A percentile compares a stretch with the other conserved stretches of the same genome.
These are phyloP conservation scores for Cheilosia pagana DNA, from an alignment of 2,888 invertebrate genomes.

Conservation along the genomic window DNA sequence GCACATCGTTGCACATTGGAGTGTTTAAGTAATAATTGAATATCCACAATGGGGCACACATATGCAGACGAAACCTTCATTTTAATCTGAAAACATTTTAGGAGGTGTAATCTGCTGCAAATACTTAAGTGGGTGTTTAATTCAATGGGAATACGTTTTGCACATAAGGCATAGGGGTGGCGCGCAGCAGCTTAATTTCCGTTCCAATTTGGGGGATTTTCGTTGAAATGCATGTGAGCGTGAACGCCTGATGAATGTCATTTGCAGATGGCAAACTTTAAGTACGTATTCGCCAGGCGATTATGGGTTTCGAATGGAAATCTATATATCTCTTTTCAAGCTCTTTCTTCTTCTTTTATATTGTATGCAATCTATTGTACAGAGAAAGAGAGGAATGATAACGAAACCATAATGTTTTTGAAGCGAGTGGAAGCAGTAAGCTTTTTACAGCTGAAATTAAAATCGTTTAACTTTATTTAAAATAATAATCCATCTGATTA, in stretches of 20 bases:
- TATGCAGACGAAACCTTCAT: background rate
- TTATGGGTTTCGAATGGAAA: constrained; percentile 2
- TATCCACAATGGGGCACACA: constrained; percentile 13
- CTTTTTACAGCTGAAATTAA: too few relatives aligned
- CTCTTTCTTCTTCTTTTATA: too few relatives aligned
- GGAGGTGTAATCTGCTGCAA: constrained; percentile 50
- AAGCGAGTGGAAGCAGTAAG: too few relatives aligned
- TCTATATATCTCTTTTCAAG: background rate
- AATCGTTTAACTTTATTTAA: too few relatives aligned
- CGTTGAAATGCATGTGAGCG: constrained; percentile 14
- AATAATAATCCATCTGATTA: too few relatives aligned
- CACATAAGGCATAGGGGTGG: constrained; percentile 17
- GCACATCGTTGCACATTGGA: constrained; percentile 18
- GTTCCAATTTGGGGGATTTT: constrained; percentile 20
- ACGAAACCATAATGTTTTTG: too few relatives aligned
- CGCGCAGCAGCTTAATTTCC: constrained; percentile 5
- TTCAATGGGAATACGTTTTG: constrained; percentile 55
- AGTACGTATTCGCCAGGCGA: constrained; percentile 20
- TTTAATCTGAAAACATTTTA: constrained; percentile 54
- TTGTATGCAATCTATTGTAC: too few relatives aligned
- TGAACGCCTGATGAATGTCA: constrained; percentile 16
- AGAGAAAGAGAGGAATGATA: too few relatives aligned
- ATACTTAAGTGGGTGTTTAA: constrained; percentile 51
- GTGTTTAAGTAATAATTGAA: constrained; percentile 44
- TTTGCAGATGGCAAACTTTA: constrained; percentile 40